These are phyloP conservation scores for Rhinatrema bivittatum DNA, from an alignment of 2,797 vertebrate species.

Conservation along the genomic window DNA sequence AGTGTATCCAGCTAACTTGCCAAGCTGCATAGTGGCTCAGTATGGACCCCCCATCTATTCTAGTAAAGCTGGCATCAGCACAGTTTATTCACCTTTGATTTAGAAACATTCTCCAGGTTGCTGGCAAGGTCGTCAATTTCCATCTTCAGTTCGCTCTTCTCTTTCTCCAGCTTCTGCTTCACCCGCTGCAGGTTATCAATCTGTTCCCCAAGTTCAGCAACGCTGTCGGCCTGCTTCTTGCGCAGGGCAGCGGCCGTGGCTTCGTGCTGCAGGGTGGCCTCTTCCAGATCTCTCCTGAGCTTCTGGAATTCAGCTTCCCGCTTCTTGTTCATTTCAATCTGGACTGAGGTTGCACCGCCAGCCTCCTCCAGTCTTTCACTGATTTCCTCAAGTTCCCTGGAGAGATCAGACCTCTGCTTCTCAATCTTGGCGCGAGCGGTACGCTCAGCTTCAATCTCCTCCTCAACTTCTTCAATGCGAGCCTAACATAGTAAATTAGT, in stretches of 20 bases:
- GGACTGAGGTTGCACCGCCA: constrained; percentile 64
- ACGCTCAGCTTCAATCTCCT: constrained; percentile 78
- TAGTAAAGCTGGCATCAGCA: no score
- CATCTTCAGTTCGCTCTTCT: constrained; percentile 86
- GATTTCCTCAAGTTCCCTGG: constrained; percentile 83
- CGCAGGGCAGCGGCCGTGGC: constrained; percentile 57
- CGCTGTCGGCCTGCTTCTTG: constrained; percentile 77
- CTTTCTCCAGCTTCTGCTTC: constrained; percentile 87
- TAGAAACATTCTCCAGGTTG: constrained; percentile 70
- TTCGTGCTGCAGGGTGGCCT: constrained; percentile 79
- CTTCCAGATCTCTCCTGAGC: constrained; percentile 72
- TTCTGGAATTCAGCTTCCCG: constrained; percentile 79
- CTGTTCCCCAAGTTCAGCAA: constrained; percentile 77
- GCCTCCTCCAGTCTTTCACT: constrained; percentile 78
- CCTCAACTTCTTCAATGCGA: constrained; percentile 79
- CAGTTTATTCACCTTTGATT: constrained; percentile 78
- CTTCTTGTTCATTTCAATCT: constrained; percentile 81
- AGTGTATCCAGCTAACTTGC: no score
- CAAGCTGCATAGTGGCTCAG: no score
- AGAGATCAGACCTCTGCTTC: constrained; percentile 70
- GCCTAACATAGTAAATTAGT: no score
- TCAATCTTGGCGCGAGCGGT: constrained; percentile 65
- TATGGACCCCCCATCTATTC: no score
- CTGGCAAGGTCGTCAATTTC: constrained; percentile 75
- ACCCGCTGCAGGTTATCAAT: constrained; percentile 79